Conservation (phyloP, 2,888 invertebrate species). For the Catocala sponsa region DNA sequence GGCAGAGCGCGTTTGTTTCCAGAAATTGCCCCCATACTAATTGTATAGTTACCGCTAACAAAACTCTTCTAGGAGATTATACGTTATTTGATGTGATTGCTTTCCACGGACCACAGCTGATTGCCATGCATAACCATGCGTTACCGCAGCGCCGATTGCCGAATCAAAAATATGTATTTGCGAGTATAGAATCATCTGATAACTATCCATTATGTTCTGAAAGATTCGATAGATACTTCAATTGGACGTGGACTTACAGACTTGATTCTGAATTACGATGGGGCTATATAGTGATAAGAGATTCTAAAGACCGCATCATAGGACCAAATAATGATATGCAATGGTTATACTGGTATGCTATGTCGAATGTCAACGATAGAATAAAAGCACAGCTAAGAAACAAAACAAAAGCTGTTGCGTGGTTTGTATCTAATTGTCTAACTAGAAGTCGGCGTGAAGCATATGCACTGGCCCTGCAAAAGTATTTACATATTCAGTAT, state of each 20-base stretch:
- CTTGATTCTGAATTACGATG: slow-evolving; percentile 70
- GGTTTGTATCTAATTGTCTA: slow-evolving; percentile 61
- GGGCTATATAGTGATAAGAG: slow-evolving; percentile 71
- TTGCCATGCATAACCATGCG: slow-evolving; percentile 16
- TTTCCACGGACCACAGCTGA: slow-evolving; percentile 67
- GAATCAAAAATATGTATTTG: slow-evolving; percentile 72
- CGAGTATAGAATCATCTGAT: slow-evolving; percentile 69
- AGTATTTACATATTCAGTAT: slow-evolving; percentile 36
- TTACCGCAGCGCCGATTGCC: slow-evolving; percentile 61
- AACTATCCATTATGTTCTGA: slow-evolving; percentile 67
- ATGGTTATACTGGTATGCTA: slow-evolving; percentile 63
- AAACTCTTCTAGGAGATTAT: slow-evolving; percentile 52
- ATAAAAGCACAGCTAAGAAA: slow-evolving; percentile 54
- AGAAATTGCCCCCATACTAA: slow-evolving; percentile 56
- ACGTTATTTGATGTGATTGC: slow-evolving; percentile 70
- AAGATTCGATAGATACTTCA: slow-evolving; percentile 66
- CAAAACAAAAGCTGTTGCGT: slow-evolving; percentile 57
- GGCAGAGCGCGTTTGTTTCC: slow-evolving; percentile 60
- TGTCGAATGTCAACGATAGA: slow-evolving; percentile 59
- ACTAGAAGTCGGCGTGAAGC: slow-evolving; percentile 42
- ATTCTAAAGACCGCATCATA: slow-evolving; percentile 57
- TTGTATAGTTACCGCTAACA: slow-evolving; percentile 54
- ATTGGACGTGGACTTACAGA: slow-evolving; percentile 80
- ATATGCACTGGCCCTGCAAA: slow-evolving; percentile 28
- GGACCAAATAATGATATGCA: slow-evolving; percentile 69